These are phyloP conservation scores for Morpho deidamia DNA, from an alignment of 2,888 invertebrate genomes.

Conservation along the genomic window DNA sequence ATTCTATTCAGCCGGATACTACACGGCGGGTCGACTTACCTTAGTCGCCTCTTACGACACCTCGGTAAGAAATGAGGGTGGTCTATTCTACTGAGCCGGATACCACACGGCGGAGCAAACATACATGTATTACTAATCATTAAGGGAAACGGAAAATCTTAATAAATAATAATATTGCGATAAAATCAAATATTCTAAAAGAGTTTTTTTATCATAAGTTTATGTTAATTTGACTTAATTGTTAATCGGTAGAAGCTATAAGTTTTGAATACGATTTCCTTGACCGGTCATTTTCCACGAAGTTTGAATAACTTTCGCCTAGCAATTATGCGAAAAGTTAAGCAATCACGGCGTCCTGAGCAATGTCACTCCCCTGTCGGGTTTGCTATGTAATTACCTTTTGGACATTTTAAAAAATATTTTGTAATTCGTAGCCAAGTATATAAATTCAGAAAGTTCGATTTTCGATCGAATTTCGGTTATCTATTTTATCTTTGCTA, in stretches of 20 bases:
- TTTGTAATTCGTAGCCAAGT: neutral
- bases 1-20: no score
- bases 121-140: no score
- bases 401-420: neutral
- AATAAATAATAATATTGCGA: no score
- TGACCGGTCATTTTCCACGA: slow-evolving; percentile 10
- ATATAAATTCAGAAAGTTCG: neutral
- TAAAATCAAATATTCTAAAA: no score
- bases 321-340: slow-evolving; percentile 17
- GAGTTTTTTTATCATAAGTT: neutral
- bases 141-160: no score
- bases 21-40: no score
- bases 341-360: slow-evolving; percentile 8
- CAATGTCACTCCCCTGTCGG: slow-evolving; percentile 9
- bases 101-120: no score
- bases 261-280: neutral
- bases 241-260: neutral
- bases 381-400: slow-evolving; percentile 9
- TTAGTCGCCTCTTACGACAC: no score
- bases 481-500: no score
- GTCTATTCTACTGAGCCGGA: no score
- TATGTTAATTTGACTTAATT: neutral
- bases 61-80: no score
- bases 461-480: no score
- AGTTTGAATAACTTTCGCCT: slow-evolving; percentile 10